These are phyloP conservation scores for Protobothrops flavoviridis DNA, from an alignment of 2,113 vertebrate genomes.

Conservation along the genomic window DNA sequence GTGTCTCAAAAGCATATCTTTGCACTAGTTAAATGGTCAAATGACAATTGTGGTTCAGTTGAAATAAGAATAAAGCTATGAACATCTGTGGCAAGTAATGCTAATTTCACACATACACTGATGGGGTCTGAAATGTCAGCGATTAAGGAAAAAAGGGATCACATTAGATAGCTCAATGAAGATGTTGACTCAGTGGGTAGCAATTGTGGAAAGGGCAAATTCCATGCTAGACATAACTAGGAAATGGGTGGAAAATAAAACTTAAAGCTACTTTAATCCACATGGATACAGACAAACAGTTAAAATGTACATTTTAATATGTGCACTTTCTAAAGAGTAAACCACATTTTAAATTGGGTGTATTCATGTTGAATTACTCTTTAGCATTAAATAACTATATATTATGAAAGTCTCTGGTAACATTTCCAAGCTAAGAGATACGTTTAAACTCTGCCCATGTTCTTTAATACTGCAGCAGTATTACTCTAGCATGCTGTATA, in stretches of 20 bases:
- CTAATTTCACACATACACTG: background rate
- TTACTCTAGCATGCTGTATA: background rate
- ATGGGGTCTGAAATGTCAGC: background rate
- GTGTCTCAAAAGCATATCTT: background rate
- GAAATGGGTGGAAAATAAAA: background rate
- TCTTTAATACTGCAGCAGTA: background rate
- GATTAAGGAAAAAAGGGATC: background rate
- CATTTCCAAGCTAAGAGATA: background rate
- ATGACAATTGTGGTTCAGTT: background rate
- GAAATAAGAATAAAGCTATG: background rate
- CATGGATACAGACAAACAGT: rapidly evolving
- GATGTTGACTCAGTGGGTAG: background rate
- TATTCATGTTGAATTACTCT: background rate
- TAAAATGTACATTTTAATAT: background rate
- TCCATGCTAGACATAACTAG: background rate
- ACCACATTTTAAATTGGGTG: background rate
- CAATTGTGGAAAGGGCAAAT: background rate
- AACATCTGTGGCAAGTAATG: background rate
- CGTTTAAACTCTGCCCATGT: background rate
- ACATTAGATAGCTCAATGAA: background rate
- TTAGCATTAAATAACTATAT: background rate
- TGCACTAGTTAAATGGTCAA: background rate
- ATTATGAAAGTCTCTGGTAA: background rate
- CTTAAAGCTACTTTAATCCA: background rate
- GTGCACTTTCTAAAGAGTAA: background rate